Conservation (phyloP, 2,113 vertebrate genomes). For the Pelvicachromis taeniatus region DNA sequence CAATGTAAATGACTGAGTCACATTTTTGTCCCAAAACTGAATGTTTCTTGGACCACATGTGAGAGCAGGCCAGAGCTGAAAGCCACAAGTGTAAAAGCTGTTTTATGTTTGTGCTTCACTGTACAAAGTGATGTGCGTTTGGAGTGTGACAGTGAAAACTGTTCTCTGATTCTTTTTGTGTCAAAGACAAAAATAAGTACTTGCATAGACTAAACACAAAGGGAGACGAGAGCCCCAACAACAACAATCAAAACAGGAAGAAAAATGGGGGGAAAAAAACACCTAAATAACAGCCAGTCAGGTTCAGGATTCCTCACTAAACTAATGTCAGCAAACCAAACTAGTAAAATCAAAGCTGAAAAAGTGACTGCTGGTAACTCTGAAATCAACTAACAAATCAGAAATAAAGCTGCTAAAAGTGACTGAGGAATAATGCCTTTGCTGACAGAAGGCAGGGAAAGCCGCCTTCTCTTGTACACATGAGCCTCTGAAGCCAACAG, state of each 20-base stretch:
- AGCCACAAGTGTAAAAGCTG: neutral
- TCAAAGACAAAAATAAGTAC: neutral
- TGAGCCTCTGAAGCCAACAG: neutral
- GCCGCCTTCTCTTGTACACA: neutral
- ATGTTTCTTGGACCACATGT: neutral
- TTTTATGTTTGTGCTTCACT: neutral
- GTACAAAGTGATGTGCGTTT: neutral
- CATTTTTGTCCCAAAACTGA: neutral
- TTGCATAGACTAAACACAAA: neutral
- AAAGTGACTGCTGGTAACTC: neutral
- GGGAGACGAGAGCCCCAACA: neutral
- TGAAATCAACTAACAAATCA: neutral
- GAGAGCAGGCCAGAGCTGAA: neutral
- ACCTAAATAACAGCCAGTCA: neutral
- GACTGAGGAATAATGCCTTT: neutral
- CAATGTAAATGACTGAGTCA: neutral
- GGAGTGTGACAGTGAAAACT: neutral
- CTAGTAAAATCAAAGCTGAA: neutral
- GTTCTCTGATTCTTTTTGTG: neutral
- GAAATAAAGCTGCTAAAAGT: neutral
- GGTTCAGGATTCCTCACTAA: neutral
- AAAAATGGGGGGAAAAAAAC: neutral
- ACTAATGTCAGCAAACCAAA: neutral
- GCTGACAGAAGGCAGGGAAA: neutral
- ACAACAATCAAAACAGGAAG: neutral